Evolutionary conservation across 2,797 vertebrate species (phyloP).

Genomic region (Eleutherodactylus coqui): DNA sequence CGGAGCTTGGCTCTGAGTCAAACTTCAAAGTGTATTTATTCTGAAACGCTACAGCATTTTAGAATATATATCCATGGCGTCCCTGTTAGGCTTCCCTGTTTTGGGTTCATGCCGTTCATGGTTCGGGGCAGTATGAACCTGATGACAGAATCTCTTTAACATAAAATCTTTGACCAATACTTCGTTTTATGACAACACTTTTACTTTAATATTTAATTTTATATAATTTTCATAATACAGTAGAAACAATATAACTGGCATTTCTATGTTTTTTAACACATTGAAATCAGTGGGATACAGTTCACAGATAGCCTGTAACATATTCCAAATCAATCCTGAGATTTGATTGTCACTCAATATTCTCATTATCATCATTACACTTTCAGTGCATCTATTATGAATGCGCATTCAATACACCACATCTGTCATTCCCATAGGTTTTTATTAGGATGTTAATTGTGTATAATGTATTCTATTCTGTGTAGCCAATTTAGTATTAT

Average conservation of each 20-base stretch:
- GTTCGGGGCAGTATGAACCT: too few species aligned
- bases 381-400: slow-evolving; percentile 29
- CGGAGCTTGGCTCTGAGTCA: too few species aligned
- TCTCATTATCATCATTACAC: slow-evolving; percentile 34
- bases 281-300: not conserved
- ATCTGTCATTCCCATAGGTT: slow-evolving; percentile 28
- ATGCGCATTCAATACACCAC: slow-evolving; percentile 35
- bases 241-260: not conserved
- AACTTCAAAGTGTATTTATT: too few species aligned
- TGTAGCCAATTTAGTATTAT: not conserved
- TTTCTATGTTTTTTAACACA: not conserved
- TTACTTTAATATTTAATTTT: not conserved
- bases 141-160: too few species aligned
- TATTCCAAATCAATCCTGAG: slow-evolving; percentile 31
- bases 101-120: too few species aligned
- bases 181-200: not conserved
- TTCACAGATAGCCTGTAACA: slow-evolving; percentile 6
- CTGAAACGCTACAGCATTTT: too few species aligned
- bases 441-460: slow-evolving; percentile 21
- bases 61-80: too few species aligned
- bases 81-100: too few species aligned
- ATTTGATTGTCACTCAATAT: slow-evolving; percentile 36
- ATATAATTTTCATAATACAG: not conserved
- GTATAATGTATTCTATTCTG: slow-evolving; percentile 27
- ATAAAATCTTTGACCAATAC: not conserved